These are phyloP conservation scores for Lepilemur septentrionalis DNA, from an alignment of 2,797 vertebrate genomes.

Conservation along the genomic window DNA sequence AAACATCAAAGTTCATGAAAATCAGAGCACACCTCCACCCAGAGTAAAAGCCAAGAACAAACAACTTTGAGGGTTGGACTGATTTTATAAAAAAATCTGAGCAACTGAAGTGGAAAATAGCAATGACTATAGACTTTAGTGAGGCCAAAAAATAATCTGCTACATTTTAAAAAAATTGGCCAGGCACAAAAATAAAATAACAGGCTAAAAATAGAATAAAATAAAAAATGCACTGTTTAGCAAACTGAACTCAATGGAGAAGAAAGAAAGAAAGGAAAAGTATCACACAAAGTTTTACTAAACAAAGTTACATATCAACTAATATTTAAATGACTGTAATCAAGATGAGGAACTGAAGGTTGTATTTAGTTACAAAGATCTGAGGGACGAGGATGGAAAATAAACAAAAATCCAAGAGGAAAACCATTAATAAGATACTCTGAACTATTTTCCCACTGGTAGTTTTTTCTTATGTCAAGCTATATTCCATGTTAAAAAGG, in stretches of 20 bases:
- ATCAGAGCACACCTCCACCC: conserved; percentile 50
- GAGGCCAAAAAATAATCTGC: conserved; percentile 47
- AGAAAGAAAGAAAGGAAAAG: neutral
- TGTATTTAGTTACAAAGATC: conserved; percentile 62
- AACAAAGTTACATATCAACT: conserved; percentile 69
- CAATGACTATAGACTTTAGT: neutral
- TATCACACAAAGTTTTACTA: conserved; percentile 54
- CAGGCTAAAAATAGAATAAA: no score
- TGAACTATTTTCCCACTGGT: conserved; percentile 72
- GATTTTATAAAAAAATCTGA: conserved; percentile 37
- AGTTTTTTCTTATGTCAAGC: conserved; percentile 25
- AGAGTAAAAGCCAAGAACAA: conserved; percentile 47
- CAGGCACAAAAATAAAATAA: no score
- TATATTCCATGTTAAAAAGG: conserved; percentile 20
- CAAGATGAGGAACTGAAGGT: neutral
- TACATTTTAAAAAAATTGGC: conserved; percentile 40
- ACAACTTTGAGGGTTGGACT: neutral
- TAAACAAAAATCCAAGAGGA: conserved; percentile 62
- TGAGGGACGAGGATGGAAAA: conserved; percentile 54
- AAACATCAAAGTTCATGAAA: conserved; percentile 56
- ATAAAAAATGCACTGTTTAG: conserved; percentile 57
- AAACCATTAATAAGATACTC: conserved; percentile 66
- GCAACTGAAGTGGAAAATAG: neutral
- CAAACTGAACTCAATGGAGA: conserved; percentile 55
- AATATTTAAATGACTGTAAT: conserved; percentile 53